phyloP scores from a whole-genome alignment of 2,888 invertebrate genomes.

The Diogma glabrata region DNA sequence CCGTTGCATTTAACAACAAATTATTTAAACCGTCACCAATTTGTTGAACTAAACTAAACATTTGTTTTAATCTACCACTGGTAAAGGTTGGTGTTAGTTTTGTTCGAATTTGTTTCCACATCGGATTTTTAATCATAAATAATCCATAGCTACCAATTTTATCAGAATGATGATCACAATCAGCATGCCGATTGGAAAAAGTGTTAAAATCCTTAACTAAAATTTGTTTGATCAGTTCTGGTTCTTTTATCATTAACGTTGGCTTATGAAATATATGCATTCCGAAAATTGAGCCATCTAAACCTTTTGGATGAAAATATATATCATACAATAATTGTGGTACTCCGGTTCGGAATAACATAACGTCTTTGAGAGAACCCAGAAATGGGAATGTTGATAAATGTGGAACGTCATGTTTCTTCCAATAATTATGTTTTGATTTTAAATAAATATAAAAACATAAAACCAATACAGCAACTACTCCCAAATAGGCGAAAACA shows the following conservation, averaged over 20 bases:
- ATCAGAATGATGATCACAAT: slow-evolving; percentile 30
- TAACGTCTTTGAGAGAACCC: too few relatives aligned
- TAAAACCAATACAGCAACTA: too few relatives aligned
- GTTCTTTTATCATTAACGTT: slow-evolving; percentile 35
- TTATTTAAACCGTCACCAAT: slow-evolving; percentile 26
- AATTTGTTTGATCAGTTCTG: slow-evolving; percentile 36
- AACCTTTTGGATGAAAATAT: too few relatives aligned
- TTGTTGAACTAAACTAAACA: slow-evolving; percentile 31
- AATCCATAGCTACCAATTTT: slow-evolving; percentile 33
- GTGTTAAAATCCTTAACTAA: slow-evolving; percentile 38
- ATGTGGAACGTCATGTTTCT: too few relatives aligned
- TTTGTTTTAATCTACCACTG: slow-evolving; percentile 33
- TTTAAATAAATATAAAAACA: too few relatives aligned
- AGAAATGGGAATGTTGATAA: too few relatives aligned
- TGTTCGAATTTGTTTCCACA: slow-evolving; percentile 35
- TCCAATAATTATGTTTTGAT: too few relatives aligned
- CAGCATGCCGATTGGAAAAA: slow-evolving; percentile 32
- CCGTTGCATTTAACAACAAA: slow-evolving; percentile 7
- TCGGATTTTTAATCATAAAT: slow-evolving; percentile 35
- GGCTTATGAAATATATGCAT: slow-evolving; percentile 37
- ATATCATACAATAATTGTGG: too few relatives aligned
- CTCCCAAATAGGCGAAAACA: too few relatives aligned
- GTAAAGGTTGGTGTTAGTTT: slow-evolving; percentile 39
- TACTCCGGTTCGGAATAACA: too few relatives aligned
- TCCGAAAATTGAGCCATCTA: slow-evolving; percentile 30